These are phyloP conservation scores for Upupa epops DNA, from an alignment of 2,113 vertebrate genomes.

Conservation along the genomic window DNA sequence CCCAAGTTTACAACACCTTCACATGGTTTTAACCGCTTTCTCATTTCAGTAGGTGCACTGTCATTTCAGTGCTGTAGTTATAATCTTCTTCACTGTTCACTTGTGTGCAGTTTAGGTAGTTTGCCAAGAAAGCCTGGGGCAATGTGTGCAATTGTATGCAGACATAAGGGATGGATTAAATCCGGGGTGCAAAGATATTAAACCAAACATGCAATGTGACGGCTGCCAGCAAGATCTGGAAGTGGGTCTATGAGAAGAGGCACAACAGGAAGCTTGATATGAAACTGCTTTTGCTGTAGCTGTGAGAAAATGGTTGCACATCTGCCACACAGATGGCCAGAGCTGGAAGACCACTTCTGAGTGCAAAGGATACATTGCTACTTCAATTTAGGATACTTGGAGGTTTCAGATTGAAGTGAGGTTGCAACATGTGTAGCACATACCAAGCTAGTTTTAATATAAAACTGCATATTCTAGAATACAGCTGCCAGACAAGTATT, in stretches of 20 bases:
- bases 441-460: conserved; percentile 16
- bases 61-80: neutral
- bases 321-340: conserved; percentile 33
- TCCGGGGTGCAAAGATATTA: conserved; percentile 1
- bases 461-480: neutral
- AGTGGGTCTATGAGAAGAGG: conserved; percentile 3
- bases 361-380: neutral
- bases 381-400: neutral
- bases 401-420: neutral
- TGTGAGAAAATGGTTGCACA: neutral
- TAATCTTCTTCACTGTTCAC: neutral
- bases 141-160: neutral
- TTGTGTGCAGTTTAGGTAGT: neutral
- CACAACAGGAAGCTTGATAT: conserved; percentile 16
- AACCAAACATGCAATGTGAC: conserved; percentile 15
- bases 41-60: neutral
- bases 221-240: conserved; percentile 25
- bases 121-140: neutral
- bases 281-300: neutral
- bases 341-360: neutral
- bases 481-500: neutral
- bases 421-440: conserved; percentile 8
- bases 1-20: neutral
- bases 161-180: conserved; percentile 5
- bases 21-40: neutral